These are phyloP conservation scores for Heliconius hortense DNA, from an alignment of 2,888 invertebrate species.

Conservation along the genomic window DNA sequence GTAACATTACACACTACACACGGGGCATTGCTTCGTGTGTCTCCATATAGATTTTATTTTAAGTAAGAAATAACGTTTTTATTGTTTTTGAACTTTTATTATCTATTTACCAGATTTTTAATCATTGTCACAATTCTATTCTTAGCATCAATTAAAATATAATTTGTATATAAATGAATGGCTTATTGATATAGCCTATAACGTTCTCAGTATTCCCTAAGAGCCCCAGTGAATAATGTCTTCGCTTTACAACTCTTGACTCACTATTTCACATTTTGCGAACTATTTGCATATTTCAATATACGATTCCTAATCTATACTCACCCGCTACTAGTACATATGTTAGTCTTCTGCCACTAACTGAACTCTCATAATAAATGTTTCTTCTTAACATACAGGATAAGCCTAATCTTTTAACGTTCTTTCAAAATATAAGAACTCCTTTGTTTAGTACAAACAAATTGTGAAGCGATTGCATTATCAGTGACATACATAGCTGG, in stretches of 20 bases:
- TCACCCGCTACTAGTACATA: neutral
- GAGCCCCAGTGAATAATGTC: slow-evolving; percentile 14
- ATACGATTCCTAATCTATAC: slow-evolving; percentile 1
- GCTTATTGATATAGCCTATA: neutral
- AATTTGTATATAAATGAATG: neutral
- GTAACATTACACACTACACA: too few relatives aligned
- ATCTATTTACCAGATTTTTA: neutral
- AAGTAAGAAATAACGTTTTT: neutral
- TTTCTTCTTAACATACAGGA: slow-evolving; percentile 4
- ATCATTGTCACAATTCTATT: neutral
- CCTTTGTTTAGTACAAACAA: slow-evolving; percentile 58
- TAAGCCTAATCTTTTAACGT: slow-evolving; percentile 27
- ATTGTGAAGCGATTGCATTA: slow-evolving; percentile 62
- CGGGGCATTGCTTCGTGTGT: too few relatives aligned
- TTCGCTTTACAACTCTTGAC: slow-evolving; percentile 23
- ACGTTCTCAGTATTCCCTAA: slow-evolving; percentile 13
- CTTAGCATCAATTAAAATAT: neutral
- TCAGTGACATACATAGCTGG: slow-evolving; percentile 77
- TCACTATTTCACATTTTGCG: neutral
- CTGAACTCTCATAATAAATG: slow-evolving; percentile 1
- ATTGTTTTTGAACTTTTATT: neutral
- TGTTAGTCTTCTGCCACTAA: neutral
- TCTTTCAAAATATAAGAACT: slow-evolving; percentile 41
- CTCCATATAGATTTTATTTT: too few relatives aligned
- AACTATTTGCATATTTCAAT: slow-evolving; percentile 5